phyloP scores from a whole-genome alignment of 2,797 vertebrate genomes.

The Enteromius radiatus region DNA sequence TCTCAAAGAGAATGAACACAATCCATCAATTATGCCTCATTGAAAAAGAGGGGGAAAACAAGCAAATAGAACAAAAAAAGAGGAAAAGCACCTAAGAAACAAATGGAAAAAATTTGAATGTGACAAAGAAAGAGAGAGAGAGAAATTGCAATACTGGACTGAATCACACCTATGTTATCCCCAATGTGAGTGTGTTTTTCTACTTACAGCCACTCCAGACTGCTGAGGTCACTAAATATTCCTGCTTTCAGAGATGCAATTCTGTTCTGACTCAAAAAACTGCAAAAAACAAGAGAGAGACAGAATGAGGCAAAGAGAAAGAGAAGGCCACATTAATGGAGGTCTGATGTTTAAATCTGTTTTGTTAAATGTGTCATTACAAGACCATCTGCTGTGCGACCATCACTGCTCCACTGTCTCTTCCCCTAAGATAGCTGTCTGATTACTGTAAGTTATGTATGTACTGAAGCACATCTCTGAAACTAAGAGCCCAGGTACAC shows the following conservation, averaged over 20 bases:
- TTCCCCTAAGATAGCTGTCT: neutral
- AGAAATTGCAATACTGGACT: neutral
- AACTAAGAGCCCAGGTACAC: neutral
- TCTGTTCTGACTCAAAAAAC: slow-evolving; percentile 72
- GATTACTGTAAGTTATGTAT: neutral
- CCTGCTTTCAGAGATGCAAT: slow-evolving; percentile 65
- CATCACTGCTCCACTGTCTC: neutral
- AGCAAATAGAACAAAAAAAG: neutral
- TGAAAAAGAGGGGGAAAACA: neutral
- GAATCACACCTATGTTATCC: neutral
- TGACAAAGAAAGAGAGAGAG: slow-evolving; percentile 10
- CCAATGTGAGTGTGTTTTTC: neutral
- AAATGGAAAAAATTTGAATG: neutral
- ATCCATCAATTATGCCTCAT: slow-evolving; percentile 15
- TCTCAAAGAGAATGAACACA: neutral
- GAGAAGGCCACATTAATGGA: neutral
- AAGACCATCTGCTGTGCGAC: neutral
- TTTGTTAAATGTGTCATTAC: neutral
- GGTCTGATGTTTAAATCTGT: neutral
- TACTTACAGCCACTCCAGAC: slow-evolving; percentile 73
- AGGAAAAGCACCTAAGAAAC: neutral
- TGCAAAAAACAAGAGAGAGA: slow-evolving; percentile 49
- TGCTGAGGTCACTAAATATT: slow-evolving; percentile 68
- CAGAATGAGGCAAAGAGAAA: neutral
- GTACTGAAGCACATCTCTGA: neutral